Percentiles rank a stretch among this genome's conserved stretches.
phyloP scores from a whole-genome alignment of 2,888 invertebrate species.

The Gryllus longicercus region DNA sequence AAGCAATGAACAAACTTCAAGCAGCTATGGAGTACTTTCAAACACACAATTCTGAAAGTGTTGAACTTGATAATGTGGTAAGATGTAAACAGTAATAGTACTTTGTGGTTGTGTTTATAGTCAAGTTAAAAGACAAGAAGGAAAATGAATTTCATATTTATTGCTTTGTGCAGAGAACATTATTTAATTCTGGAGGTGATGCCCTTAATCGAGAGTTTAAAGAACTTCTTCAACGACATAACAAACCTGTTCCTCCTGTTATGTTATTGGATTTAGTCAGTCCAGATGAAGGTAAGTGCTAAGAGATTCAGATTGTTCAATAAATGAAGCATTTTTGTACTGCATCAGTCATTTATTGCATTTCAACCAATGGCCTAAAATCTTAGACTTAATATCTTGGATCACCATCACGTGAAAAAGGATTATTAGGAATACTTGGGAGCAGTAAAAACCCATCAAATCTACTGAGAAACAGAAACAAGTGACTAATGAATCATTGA shows the following conservation, averaged over 20 bases:
- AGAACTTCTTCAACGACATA: conserved; percentile 78
- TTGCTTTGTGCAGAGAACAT: conserved; percentile 56
- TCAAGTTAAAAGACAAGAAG: conserved; percentile 20
- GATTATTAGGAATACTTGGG: too few relatives aligned
- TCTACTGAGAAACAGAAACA: too few relatives aligned
- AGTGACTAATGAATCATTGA: too few relatives aligned
- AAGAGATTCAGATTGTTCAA: not conserved
- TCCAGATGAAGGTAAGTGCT: conserved; percentile 71
- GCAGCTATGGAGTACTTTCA: conserved; percentile 89
- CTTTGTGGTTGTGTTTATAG: conserved; percentile 18
- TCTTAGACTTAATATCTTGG: too few relatives aligned
- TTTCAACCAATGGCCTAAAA: too few relatives aligned
- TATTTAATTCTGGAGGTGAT: conserved; percentile 79
- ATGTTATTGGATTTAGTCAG: conserved; percentile 84
- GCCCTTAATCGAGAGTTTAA: conserved; percentile 85
- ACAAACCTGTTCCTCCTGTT: conserved; percentile 80
- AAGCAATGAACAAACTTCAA: conserved; percentile 78
- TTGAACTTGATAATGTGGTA: conserved; percentile 90
- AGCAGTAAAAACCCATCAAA: too few relatives aligned
- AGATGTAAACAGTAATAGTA: conserved; percentile 44
- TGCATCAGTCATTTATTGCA: too few relatives aligned
- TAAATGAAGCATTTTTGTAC: too few relatives aligned
- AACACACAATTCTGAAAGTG: conserved; percentile 87
- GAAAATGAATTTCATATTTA: not conserved
- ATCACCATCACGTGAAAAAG: too few relatives aligned